These are phyloP conservation scores for Trachelus stipa DNA, from an alignment of 2,888 invertebrate species.

Conservation along the genomic window DNA sequence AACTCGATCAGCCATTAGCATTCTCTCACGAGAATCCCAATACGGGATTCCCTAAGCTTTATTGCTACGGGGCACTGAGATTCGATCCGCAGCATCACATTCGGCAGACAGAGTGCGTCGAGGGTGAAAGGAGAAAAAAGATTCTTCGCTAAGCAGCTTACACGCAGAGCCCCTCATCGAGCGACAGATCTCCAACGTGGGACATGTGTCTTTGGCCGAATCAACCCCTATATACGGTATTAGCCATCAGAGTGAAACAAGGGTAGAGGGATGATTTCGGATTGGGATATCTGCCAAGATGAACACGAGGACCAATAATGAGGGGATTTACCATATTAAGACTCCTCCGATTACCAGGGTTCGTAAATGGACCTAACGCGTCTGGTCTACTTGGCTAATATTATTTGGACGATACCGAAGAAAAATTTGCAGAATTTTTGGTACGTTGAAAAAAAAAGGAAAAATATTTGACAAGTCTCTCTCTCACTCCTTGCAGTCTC, in stretches of 20 bases:
- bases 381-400: neutral
- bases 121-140: neutral
- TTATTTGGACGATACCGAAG: neutral
- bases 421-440: neutral
- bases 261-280: neutral
- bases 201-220: neutral
- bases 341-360: neutral
- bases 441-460: neutral
- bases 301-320: neutral
- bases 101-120: neutral
- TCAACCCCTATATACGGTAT: neutral
- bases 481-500: neutral
- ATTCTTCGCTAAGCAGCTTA: neutral
- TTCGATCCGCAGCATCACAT: neutral
- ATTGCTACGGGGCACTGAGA: neutral
- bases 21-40: constrained; percentile 14
- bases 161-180: neutral
- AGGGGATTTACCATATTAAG: neutral
- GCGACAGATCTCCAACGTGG: neutral
- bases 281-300: neutral
- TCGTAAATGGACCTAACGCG: neutral
- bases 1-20: constrained; percentile 15
- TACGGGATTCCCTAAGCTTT: neutral
- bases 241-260: neutral
- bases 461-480: neutral